Conservation (phyloP, 2,797 vertebrate species). For the Acrocephalus scirpaceus region DNA sequence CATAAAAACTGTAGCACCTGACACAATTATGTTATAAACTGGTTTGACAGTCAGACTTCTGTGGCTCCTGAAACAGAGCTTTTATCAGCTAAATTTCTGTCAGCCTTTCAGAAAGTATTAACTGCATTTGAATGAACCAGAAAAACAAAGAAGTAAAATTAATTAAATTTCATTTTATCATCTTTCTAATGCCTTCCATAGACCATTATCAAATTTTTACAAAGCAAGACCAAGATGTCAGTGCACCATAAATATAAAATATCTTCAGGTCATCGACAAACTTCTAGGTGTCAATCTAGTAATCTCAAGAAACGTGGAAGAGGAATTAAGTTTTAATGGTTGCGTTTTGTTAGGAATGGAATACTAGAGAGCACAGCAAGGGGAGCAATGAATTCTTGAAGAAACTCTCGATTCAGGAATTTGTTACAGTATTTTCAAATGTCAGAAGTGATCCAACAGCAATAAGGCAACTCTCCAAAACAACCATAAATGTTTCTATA, state of each 20-base stretch:
- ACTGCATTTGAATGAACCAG: neutral
- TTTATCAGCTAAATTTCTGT: neutral
- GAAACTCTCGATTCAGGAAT: neutral
- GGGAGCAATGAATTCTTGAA: neutral
- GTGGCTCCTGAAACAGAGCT: neutral
- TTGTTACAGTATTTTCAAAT: neutral
- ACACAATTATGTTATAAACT: neutral
- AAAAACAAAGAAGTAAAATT: neutral
- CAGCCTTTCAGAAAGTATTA: neutral
- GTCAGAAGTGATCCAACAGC: neutral
- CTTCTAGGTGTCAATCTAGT: neutral
- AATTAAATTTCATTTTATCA: neutral
- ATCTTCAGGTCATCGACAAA: neutral
- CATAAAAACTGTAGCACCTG: neutral
- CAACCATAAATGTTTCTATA: accelerated
- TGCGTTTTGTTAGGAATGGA: neutral
- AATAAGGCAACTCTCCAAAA: neutral
- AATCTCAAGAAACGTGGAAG: neutral
- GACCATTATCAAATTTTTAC: neutral
- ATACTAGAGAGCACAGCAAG: neutral
- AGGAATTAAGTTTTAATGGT: neutral
- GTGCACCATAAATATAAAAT: neutral
- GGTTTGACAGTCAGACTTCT: neutral
- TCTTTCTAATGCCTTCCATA: neutral
- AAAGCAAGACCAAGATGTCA: neutral